Evolutionary conservation across 1,140 invertebrate genomes (phyloP), one percentile per base, ranked within the genome.

Genomic region (Stratiolaelaps scimitus): DNA sequence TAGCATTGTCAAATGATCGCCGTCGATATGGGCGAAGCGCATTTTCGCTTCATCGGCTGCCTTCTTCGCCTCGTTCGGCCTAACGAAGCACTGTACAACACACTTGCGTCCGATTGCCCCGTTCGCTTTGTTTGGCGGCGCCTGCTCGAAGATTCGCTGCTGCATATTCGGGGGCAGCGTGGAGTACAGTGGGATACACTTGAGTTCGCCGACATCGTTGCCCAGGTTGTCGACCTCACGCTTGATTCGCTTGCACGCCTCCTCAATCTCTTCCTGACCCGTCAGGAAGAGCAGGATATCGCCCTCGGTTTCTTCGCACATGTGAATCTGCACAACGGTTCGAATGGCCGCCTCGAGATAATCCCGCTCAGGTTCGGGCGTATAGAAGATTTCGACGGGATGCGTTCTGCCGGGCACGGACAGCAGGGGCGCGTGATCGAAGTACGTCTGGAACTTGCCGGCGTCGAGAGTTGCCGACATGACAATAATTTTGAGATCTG

Each of bases 381-480:
- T 98, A 75, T 98, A 99, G 76, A 98, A 98, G 69, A 99, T 99
- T 78, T 97, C 93, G 2, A 97, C 93, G 23, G 92, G 90, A 81
- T 93, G 87, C 69, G 92, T 95, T 74, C 92, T 78, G 46, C 93
- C 93, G 10, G 96, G 96, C 29, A 99, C 93, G 74, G 92, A 97
- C 87, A 99, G 93, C 19, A 99, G 76, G 0, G 96, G 96, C 17
- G 94, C 94, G 76, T 94, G 89, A 72, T 98, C 93, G 77, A 98
- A 98, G 76, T 98, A 98, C 74, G 90, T 87, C 81, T 83, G 92
- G 78, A 99, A 99, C 76, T 99, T 99, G 5, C 94, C 95, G 64
- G 96, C 94, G 79, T 99, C 96, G n/a, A 99, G 79, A 0, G 96
- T 99, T 17, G 96, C 96, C 72, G 92, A 96, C 95, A 99, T 99